Evolutionary conservation across 2,888 invertebrate genomes (phyloP), one percentile per base, ranked within the genome.

Genomic region (Zaprionus lineosus): DNA sequence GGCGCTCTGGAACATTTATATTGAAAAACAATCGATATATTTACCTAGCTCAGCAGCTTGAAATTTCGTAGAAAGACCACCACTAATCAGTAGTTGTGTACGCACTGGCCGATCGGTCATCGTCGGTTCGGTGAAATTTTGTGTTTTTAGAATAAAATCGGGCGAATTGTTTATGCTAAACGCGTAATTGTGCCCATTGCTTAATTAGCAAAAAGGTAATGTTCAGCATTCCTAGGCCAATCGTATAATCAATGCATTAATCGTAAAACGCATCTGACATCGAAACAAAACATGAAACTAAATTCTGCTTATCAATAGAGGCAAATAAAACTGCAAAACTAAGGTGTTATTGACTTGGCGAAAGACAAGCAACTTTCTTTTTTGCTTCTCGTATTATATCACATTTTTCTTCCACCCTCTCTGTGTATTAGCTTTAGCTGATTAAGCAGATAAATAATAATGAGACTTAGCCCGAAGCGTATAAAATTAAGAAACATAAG

Each of bases 241-340:
- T 28, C 18, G 19, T 24, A 31, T 19, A 34, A 18, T 8, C 11
- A 4, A 21, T 8, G 29, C 14, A 21, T 11, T 18, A 40, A 5
- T 9, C 12, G 9, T n/a, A 14, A 31, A 14, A 19, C n/a, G 24
- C n/a, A n/a, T n/a, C 15, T 11, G 12, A 18, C 18, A 2, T 6
- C 6, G 5, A 33, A 18, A 41, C 33, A 58, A 74, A 66, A 57
- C 50, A 50, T 36, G 31, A 21, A 21, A 21, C 9, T 15, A 4
- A 11, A 15, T 40, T 34, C 43, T 41, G 53, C 74, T 81, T 81
- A 76, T 81, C 77, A 77, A 76, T 67, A 76, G 67, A 77, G 70
- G 58, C 66, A 57, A 58, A 74, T 74, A 74, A 74, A 74, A 72
- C 50, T 77, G 82, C 81, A 78, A 75, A 76, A 74, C 77, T 81